Base-by-base conservation (phyloP, 2,888 invertebrate genomes). In the Pseudococcus longispinus region DNA sequence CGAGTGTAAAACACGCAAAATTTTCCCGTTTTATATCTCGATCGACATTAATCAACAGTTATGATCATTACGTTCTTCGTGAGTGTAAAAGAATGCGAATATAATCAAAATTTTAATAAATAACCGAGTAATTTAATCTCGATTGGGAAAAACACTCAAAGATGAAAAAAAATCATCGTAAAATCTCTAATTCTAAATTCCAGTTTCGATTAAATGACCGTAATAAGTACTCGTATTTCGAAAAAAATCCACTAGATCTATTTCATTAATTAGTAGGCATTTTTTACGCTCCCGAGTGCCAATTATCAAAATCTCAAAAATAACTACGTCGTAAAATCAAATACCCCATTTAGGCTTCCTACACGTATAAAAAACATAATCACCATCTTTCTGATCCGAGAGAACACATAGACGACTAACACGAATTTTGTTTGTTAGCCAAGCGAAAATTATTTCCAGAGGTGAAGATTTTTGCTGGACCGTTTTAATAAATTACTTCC, bases 401-500 rank as follows among this genome's bases (percentile, higher is more conserved):
- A 20, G 23, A 60, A 6, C 23, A 55, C 23, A 23, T 11, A 6
- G 11, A 23, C 9, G 65, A 65, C 23, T 65, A 65, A 65, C 29
- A 15, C 15, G 70, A 29, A 18, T 70, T 70, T 70, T 70, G 70
- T 70, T 70, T 9, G 29, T 70, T 70, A 29, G 70, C 70, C 70
- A 70, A 70, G 20, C 70, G 18, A 29, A 70, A 70, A 23, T 23
- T 70, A 29, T 70, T 32, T 70, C 70, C 70, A 70, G 29, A 70
- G 70, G 70, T 29, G 70, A 70, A 70, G 18, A 70, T 29, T 70
- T 60, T 70, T 23, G 29, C 70, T 70, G 70, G 70, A 70, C 29
- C 29, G 18, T 32, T 29, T 70, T 70, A 70, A 70, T 70, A 70
- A 70, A 70, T 70, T 70, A 32, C 70, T 70, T 70, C 70, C 70